Conservation (phyloP, 2,888 invertebrate genomes). For the Leucophora obtusa region DNA sequence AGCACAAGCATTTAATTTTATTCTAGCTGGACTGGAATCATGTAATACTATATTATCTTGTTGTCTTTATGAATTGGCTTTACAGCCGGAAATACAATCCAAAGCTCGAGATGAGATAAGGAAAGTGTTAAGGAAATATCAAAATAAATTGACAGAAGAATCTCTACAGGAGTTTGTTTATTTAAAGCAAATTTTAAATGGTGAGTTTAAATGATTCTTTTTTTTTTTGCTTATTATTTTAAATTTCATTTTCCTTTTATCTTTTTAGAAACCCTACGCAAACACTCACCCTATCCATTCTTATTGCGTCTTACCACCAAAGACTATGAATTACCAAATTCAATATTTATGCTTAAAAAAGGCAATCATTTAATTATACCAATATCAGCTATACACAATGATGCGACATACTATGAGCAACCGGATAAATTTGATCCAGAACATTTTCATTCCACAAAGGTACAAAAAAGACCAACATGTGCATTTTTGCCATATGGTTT, state of each 20-base stretch:
- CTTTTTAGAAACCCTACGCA: slow-evolving; percentile 78
- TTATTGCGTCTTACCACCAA: slow-evolving; percentile 71
- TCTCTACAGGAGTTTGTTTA: slow-evolving; percentile 70
- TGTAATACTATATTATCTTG: slow-evolving; percentile 82
- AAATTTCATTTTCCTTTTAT: not conserved
- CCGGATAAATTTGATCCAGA: slow-evolving; percentile 83
- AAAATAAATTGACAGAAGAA: slow-evolving; percentile 69
- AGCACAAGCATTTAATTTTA: slow-evolving; percentile 75
- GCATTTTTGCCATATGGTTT: slow-evolving; percentile 75
- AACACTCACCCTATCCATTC: slow-evolving; percentile 78
- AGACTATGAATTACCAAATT: slow-evolving; percentile 71
- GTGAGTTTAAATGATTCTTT: slow-evolving; percentile 65
- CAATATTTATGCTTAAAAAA: slow-evolving; percentile 71
- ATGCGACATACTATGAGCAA: slow-evolving; percentile 79
- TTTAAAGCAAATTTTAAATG: slow-evolving; percentile 73
- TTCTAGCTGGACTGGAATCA: slow-evolving; percentile 82
- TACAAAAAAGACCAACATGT: slow-evolving; percentile 78
- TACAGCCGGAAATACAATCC: slow-evolving; percentile 71
- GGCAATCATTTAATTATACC: slow-evolving; percentile 74
- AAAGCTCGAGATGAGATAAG: slow-evolving; percentile 70
- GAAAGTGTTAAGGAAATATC: slow-evolving; percentile 64
- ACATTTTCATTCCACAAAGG: slow-evolving; percentile 80
- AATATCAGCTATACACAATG: slow-evolving; percentile 81
- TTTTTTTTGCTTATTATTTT: too few relatives aligned
- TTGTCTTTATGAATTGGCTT: slow-evolving; percentile 74